These are phyloP conservation scores for Acrossocheilus wenchowensis DNA, from an alignment of 2,797 vertebrate genomes.

Conservation along the genomic window DNA sequence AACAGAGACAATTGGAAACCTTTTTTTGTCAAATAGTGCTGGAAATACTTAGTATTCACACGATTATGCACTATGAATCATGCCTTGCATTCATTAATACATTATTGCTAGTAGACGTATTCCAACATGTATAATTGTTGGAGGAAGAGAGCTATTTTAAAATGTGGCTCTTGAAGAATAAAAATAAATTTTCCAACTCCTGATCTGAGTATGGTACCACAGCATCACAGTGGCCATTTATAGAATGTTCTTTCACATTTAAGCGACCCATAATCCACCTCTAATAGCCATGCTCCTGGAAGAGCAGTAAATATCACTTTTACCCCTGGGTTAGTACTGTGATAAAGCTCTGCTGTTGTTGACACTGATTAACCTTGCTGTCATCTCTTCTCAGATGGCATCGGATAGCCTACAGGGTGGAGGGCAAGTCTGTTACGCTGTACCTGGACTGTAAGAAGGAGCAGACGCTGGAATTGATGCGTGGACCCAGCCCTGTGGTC, in stretches of 20 bases:
- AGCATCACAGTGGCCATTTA: background rate
- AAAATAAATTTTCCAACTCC: background rate
- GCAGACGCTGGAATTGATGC: constrained; percentile 75
- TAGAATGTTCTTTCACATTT: background rate
- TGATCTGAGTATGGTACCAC: no score
- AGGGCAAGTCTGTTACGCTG: constrained; percentile 79
- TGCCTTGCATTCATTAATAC: background rate
- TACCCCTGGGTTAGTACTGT: background rate
- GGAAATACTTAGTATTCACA: background rate
- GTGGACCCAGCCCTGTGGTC: constrained; percentile 75
- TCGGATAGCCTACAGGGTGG: constrained; percentile 85
- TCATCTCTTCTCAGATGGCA: constrained; percentile 83
- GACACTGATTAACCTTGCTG: background rate
- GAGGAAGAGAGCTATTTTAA: background rate
- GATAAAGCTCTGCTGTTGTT: background rate
- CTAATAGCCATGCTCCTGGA: background rate
- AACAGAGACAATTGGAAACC: background rate
- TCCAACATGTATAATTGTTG: background rate
- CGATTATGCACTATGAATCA: background rate
- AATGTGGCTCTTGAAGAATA: background rate
- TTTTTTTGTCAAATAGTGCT: background rate
- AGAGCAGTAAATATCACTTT: constrained; percentile 2
- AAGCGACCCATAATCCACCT: background rate
- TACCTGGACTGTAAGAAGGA: constrained; percentile 84
- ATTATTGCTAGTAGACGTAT: background rate